Conservation (phyloP, 2,113 vertebrate species). For the Epinephelus fuscoguttatus region DNA sequence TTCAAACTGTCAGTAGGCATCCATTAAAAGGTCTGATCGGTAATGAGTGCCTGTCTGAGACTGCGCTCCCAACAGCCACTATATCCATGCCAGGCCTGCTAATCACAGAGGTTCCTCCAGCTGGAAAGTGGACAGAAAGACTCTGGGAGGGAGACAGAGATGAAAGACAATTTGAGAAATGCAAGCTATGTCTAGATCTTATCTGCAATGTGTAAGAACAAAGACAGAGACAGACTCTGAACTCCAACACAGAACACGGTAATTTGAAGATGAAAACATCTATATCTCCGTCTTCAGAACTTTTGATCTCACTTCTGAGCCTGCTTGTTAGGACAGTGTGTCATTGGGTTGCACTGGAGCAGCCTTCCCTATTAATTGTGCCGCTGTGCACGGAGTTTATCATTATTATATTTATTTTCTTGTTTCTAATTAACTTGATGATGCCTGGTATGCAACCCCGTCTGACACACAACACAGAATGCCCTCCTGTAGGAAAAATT, state of each 20-base stretch:
- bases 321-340: conserved; percentile 59
- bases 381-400: conserved; percentile 24
- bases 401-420: conserved; percentile 38
- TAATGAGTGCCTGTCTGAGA: conserved; percentile 74
- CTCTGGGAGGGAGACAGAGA: conserved; percentile 59
- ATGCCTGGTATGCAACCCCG: not conserved
- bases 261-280: conserved; percentile 76
- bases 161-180: conserved; percentile 77
- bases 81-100: conserved; percentile 61
- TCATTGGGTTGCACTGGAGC: conserved; percentile 41
- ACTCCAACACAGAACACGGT: conserved; percentile 62
- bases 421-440: conserved; percentile 19
- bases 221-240: conserved; percentile 66
- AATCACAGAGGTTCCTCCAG: conserved; percentile 79
- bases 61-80: conserved; percentile 48
- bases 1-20: conserved; percentile 70
- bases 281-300: conserved; percentile 58
- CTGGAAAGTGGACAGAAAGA: conserved; percentile 74
- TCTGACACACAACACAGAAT: not conserved
- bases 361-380: conserved; percentile 47
- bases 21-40: conserved; percentile 64
- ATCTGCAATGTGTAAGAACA: conserved; percentile 76
- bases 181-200: conserved; percentile 76
- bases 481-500: not conserved
- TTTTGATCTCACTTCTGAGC: conserved; percentile 62